Evolutionary conservation across 2,113 vertebrate genomes (phyloP), one percentile per base, ranked within the genome.

Genomic region (Nycticorax nycticorax): DNA sequence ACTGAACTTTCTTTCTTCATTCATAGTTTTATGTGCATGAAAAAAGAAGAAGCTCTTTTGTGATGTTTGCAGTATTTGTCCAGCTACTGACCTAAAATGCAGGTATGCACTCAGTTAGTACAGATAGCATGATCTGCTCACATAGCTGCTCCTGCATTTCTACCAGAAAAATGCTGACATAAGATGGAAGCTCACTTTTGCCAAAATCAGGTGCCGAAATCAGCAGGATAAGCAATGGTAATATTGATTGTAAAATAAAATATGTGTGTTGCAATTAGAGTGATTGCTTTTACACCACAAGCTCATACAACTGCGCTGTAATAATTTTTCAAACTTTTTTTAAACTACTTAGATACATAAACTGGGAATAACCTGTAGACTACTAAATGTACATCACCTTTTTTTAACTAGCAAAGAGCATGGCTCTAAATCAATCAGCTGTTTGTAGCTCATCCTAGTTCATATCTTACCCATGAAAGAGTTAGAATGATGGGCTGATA

Each of bases 361-460:
- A 94, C 45, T 59, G 17, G 57, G 62, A 63, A 67, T 91, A 82
- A 75, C 73, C 33, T 94, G 71, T 83, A 85, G 33, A 75, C 85
- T 95, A 93, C 66, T 89, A 80, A 93, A 96, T 87, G 63, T 93
- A 91, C 97, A 60, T 60, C 91, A 64, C 30, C 28, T 85, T 60
- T 95, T 92, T 92, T 86, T 92, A 91, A 91, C 73, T 96, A 96
- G 79, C 60, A 97, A 97, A 97, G 69, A 95, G 19, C 84, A 87
- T 81, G 72, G 62, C 62, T 95, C 73, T 91, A 84, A 89, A 85
- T 82, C 83, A 92, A 83, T 89, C 30, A 73, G 19, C 59, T 81
- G 57, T 73, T 28, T 79, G 48, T 52, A 60, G 41, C 11, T 96
- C 32, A 55, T 63, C 72, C 62, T 93, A 28, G 32, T 84, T 96